Evolutionary conservation across 64 coral and sea anemone genomes (phyloP).

Genomic region (Pocillopora verrucosa): DNA sequence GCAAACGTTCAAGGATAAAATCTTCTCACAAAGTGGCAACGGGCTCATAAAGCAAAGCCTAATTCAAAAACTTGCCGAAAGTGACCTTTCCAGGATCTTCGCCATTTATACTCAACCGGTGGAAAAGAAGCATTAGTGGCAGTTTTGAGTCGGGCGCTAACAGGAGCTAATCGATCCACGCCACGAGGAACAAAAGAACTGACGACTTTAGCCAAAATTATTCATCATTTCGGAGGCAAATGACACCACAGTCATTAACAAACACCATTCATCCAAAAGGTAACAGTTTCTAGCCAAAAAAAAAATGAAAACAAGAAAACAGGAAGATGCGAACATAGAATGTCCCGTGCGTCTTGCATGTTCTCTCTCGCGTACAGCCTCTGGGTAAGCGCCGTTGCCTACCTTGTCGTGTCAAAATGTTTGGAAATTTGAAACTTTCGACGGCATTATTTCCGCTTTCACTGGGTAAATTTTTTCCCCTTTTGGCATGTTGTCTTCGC

Average conservation of each 20-base stretch:
- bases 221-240: constrained; percentile 28
- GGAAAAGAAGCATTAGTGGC: constrained; percentile 39
- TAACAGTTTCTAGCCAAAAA: background rate
- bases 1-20: constrained; percentile 46
- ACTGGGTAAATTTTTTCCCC: background rate
- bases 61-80: constrained; percentile 23
- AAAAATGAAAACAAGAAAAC: no score
- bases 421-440: background rate
- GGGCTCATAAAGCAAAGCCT: constrained; percentile 10
- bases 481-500: background rate
- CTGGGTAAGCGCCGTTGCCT: background rate
- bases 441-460: background rate
- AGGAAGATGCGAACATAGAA: no score
- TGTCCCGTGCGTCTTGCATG: background rate
- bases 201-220: constrained; percentile 43
- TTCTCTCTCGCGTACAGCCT: background rate
- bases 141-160: constrained; percentile 26
- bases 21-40: background rate
- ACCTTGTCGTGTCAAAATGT: background rate
- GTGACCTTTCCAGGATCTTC: constrained; percentile 38
- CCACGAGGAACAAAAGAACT: constrained; percentile 12
- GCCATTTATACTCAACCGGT: background rate
- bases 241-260: background rate
- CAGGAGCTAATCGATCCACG: background rate
- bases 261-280: background rate